Evolutionary conservation across 2,113 vertebrate genomes (phyloP), one percentile per base, ranked within the genome.

Genomic region (Oceanodroma tethys): DNA sequence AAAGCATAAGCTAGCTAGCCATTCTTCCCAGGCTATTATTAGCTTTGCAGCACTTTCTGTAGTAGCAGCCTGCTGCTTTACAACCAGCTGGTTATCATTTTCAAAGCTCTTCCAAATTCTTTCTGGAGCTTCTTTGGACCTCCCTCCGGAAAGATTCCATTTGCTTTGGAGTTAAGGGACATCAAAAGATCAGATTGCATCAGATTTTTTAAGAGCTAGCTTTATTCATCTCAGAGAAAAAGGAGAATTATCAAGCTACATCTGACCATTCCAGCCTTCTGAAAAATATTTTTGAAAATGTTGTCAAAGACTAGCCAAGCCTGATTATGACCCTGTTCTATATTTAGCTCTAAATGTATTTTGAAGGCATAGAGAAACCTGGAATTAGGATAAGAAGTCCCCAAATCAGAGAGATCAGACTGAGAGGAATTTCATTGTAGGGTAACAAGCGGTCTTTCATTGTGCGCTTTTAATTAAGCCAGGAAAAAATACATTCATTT

Each of bases 101-200:
- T 97, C 97, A 97, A 97, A 97, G 95, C 73, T 90, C 86, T 86
- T 82, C 84, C 72, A 96, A 95, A 98, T 97, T 97, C 93, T 98
- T 97, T 79, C 91, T 97, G 95, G 97, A 97, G 59, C 96, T 97
- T 94, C 94, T 96, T 97, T 94, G 92, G 95, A 97, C 93, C 45
- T 75, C 90, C 96, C 91, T 96, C 95, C 5, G 43, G 97, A 97
- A 98, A 98, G 80, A 95, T 95, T 94, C 82, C 62, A 94, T 97
- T 97, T 95, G 96, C 92, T 98, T 97, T 97, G 88, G 96, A 97
- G 76, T 97, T 97, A 97, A 97, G 93, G 67, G 86, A 96, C 94
- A 96, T 97, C 92, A 97, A 96, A 97, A 98, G 89, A 94, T 87
- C 66, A 94, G 78, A 96, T 81, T 91, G 94, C 60, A 20, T 90